Conservation (phyloP, 2,113 vertebrate species). For the Mirza zaza region DNA sequence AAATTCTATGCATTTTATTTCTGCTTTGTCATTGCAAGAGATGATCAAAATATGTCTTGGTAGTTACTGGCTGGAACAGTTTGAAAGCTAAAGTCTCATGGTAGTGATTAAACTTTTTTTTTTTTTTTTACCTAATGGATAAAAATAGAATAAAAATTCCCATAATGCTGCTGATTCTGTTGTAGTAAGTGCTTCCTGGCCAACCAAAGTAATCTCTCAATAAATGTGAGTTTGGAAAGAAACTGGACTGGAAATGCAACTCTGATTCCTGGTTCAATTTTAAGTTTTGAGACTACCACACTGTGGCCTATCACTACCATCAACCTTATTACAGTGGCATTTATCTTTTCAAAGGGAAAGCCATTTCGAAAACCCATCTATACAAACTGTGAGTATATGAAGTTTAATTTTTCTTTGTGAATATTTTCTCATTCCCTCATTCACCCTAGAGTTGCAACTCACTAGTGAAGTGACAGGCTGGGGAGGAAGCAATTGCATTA, state of each 20-base stretch:
- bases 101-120: neutral
- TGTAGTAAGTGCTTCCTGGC: constrained; percentile 73
- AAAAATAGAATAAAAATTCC: neutral
- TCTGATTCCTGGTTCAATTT: neutral
- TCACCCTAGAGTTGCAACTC: neutral
- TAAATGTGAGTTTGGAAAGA: constrained; percentile 32
- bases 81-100: neutral
- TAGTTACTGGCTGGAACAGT: neutral
- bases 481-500: neutral
- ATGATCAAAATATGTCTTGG: neutral
- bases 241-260: constrained; percentile 57
- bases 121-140: neutral
- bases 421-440: neutral
- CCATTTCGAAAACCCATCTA: constrained; percentile 85
- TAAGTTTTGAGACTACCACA: constrained; percentile 80
- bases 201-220: constrained; percentile 32
- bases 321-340: constrained; percentile 79
- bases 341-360: constrained; percentile 85
- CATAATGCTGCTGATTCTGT: constrained; percentile 40
- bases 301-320: constrained; percentile 80
- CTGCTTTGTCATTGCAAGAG: neutral
- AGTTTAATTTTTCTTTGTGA: neutral
- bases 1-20: constrained; percentile 36
- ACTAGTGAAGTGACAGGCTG: neutral
- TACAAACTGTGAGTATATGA: constrained; percentile 83